These are phyloP conservation scores for Tuberolachnus salignus DNA, from an alignment of 2,888 invertebrate genomes.

Conservation along the genomic window DNA sequence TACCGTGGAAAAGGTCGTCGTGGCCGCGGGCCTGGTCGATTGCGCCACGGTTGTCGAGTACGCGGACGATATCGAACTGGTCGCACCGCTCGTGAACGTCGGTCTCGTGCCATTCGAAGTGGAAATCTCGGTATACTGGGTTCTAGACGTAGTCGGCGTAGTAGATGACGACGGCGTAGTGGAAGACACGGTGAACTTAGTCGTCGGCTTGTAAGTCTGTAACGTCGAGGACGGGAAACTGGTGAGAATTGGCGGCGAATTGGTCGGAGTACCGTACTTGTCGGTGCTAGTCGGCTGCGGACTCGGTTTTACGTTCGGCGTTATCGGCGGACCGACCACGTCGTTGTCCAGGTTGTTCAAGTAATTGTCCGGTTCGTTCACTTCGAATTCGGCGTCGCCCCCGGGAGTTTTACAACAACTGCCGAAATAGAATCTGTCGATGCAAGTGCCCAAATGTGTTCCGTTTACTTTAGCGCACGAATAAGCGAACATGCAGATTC, in stretches of 20 bases:
- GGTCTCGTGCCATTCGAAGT: slow-evolving; percentile 9
- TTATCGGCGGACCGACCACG: background rate
- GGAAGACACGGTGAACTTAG: slow-evolving; percentile 52
- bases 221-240: slow-evolving; percentile 56
- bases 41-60: slow-evolving; percentile 54
- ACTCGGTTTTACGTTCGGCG: background rate
- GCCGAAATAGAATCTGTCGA: slow-evolving; percentile 91
- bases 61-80: slow-evolving; percentile 40
- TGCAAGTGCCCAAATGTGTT: slow-evolving; percentile 88
- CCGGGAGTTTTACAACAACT: slow-evolving; percentile 77
- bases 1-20: slow-evolving; percentile 45
- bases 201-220: slow-evolving; percentile 57
- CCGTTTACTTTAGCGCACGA: slow-evolving; percentile 90
- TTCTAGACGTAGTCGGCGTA: slow-evolving; percentile 52
- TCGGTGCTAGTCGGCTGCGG: slow-evolving; percentile 48
- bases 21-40: slow-evolving; percentile 42
- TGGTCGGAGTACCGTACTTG: slow-evolving; percentile 26
- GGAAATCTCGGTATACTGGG: slow-evolving; percentile 29
- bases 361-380: slow-evolving; percentile 64
- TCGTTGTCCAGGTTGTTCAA: slow-evolving; percentile 66
- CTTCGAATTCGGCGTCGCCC: slow-evolving; percentile 57
- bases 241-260: slow-evolving; percentile 58
- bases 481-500: slow-evolving; percentile 93
- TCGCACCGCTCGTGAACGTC: slow-evolving; percentile 15
- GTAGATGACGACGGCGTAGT: slow-evolving; percentile 54